Conservation (phyloP, 2,797 vertebrate species). For the Benthosema pterotum region DNA sequence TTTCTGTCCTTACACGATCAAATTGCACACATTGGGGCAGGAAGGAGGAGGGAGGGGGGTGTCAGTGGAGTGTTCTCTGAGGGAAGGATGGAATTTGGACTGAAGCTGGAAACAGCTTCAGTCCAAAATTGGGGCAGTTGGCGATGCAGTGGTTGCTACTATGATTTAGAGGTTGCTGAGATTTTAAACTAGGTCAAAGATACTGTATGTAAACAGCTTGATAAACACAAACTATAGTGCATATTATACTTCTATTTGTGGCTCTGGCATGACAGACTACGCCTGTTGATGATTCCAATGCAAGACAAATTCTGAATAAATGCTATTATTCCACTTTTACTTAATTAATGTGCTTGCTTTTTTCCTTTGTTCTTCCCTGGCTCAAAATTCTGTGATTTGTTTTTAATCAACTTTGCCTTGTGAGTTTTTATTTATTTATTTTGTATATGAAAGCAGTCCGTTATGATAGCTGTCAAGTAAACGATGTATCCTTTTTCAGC, state of each 20-base stretch:
- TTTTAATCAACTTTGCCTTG: neutral
- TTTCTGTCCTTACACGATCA: constrained; percentile 54
- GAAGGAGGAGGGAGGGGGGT: constrained; percentile 20
- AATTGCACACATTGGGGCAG: constrained; percentile 48
- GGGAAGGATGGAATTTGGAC: constrained; percentile 39
- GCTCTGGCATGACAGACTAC: no score
- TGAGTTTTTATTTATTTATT: no score
- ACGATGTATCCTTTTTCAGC: constrained; percentile 1
- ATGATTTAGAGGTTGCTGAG: constrained; percentile 21
- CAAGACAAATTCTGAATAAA: no score
- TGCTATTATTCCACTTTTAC: no score
- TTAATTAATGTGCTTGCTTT: neutral
- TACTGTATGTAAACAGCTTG: constrained; percentile 20
- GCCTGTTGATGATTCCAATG: no score
- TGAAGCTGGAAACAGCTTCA: constrained; percentile 18
- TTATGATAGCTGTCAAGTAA: neutral
- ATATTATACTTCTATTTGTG: no score
- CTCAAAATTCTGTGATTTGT: neutral
- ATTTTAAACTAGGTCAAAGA: constrained; percentile 19
- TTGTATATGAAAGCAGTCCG: neutral
- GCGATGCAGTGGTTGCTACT: constrained; percentile 9
- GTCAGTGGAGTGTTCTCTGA: constrained; percentile 21
- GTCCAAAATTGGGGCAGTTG: constrained; percentile 32
- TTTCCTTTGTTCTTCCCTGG: neutral
- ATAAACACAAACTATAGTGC: constrained; percentile 1